Conservation (phyloP, 2,888 invertebrate genomes). For the Cataglyphis altisquamis region DNA sequence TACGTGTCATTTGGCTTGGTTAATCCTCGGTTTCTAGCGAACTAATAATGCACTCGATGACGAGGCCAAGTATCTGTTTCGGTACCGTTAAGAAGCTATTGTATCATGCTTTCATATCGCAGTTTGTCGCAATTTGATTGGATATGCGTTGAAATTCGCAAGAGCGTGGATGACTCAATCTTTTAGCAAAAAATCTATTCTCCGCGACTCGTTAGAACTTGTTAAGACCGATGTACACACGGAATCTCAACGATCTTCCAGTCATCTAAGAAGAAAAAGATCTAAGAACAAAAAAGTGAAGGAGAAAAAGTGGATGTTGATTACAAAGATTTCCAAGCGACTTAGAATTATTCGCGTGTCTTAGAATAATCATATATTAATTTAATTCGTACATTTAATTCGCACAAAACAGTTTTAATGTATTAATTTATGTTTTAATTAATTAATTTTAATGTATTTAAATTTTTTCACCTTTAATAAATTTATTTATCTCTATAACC, state of each 20-base stretch:
- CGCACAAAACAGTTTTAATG: not conserved
- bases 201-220: conserved; percentile 26
- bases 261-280: not conserved
- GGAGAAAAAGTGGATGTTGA: not conserved
- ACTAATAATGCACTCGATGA: conserved; percentile 11
- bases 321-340: not conserved
- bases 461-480: not conserved
- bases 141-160: conserved; percentile 42
- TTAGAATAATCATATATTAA: not conserved
- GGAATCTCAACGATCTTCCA: conserved; percentile 10
- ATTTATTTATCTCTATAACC: not conserved
- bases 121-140: conserved; percentile 29
- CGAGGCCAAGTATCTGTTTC: conserved; percentile 1
- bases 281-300: not conserved
- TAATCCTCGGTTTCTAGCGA: conserved; percentile 22
- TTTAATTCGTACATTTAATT: not conserved
- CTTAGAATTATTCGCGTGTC: not conserved
- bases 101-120: conserved; percentile 5
- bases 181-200: conserved; percentile 36
- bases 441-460: not conserved
- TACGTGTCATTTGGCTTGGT: conserved; percentile 23
- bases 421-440: not conserved
- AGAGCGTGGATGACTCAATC: conserved; percentile 32
- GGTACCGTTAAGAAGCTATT: conserved; percentile 36
- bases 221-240: conserved; percentile 21